Base-by-base conservation (phyloP, 92 coral and sea anemone species). In the Metridium senile region DNA sequence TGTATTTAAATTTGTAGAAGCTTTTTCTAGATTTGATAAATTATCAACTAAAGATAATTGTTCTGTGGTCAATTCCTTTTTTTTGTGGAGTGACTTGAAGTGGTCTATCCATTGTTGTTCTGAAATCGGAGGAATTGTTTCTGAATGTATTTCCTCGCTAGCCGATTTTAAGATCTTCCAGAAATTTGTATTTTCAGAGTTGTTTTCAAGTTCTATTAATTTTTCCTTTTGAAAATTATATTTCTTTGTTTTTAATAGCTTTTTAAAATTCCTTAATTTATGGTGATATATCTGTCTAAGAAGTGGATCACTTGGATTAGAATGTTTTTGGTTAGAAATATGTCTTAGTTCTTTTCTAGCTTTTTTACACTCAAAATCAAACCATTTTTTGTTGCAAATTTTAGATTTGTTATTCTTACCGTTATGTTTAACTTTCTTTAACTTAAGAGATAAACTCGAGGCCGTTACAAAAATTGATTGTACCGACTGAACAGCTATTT, bases 91-190 rank as follows among this genome's bases (percentile, higher is more conserved):
- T 33, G 23, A 25, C 27, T 56, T 49, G 58, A 84, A 83, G 52
- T 31, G 79, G 27, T 58, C 39, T 19, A 84, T 31, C 85, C 84
- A 79, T 20, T 61, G 19, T 25, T 77, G 51, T 71, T 79, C 84
- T 16, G 75, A 28, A 16, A 78, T 84, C 25, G 74, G 80, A 31
- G 77, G 82, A 47, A 64, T 26, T 17, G 25, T 45, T 35, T 31
- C 46, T 62, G 58, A 58, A 10, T 33, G 20, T 64, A 61, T 72
- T n/a, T 70, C 75, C 21, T 84, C 85, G 43, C 71, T 71, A 39
- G 74, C 45, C 22, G 89, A 75, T 35, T 84, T 84, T 59, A 79
- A 47, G 9, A 65, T 22, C 11, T 79, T 54, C 84, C 88, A 84
- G 78, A 84, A 70, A 25, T 23, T 43, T 30, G 19, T 18, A 27